Conservation (phyloP, 1,140 invertebrate genomes). For the Dendrolimus kikuchii region DNA sequence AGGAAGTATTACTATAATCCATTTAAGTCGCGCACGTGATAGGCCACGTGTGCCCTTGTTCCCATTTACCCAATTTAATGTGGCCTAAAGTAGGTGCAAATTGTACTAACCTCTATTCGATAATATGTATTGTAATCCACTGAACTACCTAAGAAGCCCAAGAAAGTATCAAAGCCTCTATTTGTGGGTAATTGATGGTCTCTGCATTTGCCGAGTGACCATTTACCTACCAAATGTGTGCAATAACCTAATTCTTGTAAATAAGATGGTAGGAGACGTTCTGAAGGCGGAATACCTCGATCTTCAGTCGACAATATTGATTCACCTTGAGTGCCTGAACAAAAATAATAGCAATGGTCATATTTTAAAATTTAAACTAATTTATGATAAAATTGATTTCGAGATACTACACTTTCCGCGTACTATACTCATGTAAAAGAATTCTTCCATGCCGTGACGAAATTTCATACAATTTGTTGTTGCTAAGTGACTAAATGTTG, state of each 20-base stretch:
- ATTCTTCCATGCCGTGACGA: too few species aligned
- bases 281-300: slow-evolving; percentile 78
- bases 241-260: slow-evolving; percentile 82
- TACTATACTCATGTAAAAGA: too few species aligned
- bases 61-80: too few species aligned
- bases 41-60: too few species aligned
- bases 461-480: too few species aligned
- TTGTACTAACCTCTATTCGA: slow-evolving; percentile 58
- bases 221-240: slow-evolving; percentile 89
- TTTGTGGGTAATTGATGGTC: slow-evolving; percentile 81
- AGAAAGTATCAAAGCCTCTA: slow-evolving; percentile 86
- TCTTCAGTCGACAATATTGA: slow-evolving; percentile 81
- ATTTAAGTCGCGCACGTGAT: too few species aligned
- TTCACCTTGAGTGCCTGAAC: slow-evolving; percentile 80
- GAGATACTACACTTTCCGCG: too few species aligned
- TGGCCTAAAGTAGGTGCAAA: neutral
- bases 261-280: slow-evolving; percentile 80
- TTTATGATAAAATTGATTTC: too few species aligned
- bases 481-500: too few species aligned
- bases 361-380: too few species aligned
- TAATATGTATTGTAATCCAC: slow-evolving; percentile 85
- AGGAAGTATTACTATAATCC: too few species aligned
- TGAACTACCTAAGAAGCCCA: slow-evolving; percentile 84
- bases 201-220: slow-evolving; percentile 84
- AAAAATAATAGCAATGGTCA: too few species aligned